These are phyloP conservation scores for Etheostoma perlongum DNA, from an alignment of 2,797 vertebrate species.

Conservation along the genomic window DNA sequence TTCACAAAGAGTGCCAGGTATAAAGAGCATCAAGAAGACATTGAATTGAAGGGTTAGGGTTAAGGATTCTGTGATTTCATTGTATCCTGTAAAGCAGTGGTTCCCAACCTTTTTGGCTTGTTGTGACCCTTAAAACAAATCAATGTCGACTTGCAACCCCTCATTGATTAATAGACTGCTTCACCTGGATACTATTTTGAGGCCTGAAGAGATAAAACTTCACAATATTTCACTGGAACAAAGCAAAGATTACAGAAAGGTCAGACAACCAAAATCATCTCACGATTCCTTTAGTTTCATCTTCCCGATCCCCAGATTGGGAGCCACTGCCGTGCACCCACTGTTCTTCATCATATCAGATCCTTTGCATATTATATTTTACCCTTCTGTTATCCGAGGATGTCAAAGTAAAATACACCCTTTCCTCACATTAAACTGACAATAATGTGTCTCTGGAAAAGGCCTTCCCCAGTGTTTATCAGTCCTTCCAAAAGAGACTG, in stretches of 20 bases:
- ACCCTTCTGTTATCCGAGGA: conserved; percentile 57
- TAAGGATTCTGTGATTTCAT: background rate
- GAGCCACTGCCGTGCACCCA: conserved; percentile 15
- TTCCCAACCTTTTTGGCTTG: background rate
- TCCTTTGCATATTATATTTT: conserved; percentile 58
- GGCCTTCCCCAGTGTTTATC: conserved; percentile 73
- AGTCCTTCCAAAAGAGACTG: conserved; percentile 70
- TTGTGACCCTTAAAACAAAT: conserved; percentile 1
- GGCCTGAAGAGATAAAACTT: background rate
- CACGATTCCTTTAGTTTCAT: conserved; percentile 9
- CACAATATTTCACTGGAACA: background rate
- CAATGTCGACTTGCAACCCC: background rate
- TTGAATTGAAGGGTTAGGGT: background rate
- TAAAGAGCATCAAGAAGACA: background rate
- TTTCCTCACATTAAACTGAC: conserved; percentile 71
- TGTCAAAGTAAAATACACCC: conserved; percentile 68
- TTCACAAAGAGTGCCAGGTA: background rate
- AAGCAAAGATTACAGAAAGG: background rate
- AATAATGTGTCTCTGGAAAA: conserved; percentile 59
- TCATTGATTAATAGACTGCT: conserved; percentile 5
- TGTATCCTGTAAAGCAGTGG: background rate
- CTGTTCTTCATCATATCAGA: conserved; percentile 45
- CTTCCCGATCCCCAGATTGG: background rate
- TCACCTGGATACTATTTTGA: background rate
- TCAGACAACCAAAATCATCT: background rate